A percentile compares a stretch with the other conserved stretches of the same genome.
These are phyloP conservation scores for Dasyornis broadbenti DNA, from an alignment of 2,113 vertebrate genomes.

Conservation along the genomic window DNA sequence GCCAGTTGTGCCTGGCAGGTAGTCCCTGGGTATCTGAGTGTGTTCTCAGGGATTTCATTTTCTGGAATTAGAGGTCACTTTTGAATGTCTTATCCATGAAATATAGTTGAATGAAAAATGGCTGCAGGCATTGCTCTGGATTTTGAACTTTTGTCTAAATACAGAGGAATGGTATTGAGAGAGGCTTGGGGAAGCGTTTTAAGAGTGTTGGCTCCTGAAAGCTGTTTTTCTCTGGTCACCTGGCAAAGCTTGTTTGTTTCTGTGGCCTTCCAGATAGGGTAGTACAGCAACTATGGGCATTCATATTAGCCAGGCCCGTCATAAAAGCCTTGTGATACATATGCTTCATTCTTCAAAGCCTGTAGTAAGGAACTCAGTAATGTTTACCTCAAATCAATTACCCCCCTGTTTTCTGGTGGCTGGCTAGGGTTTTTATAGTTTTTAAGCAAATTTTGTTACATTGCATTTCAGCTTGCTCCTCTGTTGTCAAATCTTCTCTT, in stretches of 20 bases:
- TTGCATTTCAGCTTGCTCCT: not conserved
- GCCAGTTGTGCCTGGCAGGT: not conserved
- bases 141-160: not conserved
- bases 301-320: not conserved
- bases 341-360: not conserved
- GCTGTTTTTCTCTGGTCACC: not conserved
- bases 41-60: not conserved
- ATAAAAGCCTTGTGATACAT: not conserved
- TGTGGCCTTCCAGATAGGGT: not conserved
- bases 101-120: not conserved
- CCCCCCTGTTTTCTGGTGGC: not conserved
- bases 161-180: not conserved
- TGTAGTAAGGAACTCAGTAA: not conserved
- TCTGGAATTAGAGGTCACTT: constrained; percentile 4
- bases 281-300: not conserved
- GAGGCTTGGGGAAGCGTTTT: not conserved
- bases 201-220: not conserved
- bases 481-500: not conserved
- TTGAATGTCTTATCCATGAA: not conserved
- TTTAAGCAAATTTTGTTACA: not conserved
- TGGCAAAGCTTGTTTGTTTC: not conserved
- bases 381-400: not conserved
- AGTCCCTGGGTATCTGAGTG: not conserved
- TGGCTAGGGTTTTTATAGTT: not conserved
- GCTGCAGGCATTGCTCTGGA: not conserved